Conservation (phyloP, 2,113 vertebrate species). For the Hypomesus transpacificus region DNA sequence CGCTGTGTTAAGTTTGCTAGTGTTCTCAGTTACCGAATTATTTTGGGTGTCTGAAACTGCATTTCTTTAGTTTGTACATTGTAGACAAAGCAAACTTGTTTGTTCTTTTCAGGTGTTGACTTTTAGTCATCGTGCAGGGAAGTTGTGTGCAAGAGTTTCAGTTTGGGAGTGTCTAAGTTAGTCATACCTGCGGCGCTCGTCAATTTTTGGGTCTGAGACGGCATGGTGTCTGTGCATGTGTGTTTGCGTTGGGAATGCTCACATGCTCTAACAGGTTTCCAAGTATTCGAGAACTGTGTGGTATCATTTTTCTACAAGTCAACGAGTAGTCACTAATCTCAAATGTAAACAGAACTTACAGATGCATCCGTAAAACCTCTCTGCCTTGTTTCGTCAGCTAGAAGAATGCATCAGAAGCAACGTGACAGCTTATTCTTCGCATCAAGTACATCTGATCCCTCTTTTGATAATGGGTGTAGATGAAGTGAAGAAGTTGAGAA, state of each 20-base stretch:
- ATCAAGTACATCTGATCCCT: no score
- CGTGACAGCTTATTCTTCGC: no score
- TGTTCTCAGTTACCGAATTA: no score
- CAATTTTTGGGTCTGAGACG: background rate
- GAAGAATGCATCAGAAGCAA: no score
- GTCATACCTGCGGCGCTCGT: background rate
- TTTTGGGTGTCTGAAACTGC: background rate
- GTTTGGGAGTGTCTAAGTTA: constrained; percentile 9
- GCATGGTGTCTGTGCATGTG: background rate
- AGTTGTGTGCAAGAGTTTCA: constrained; percentile 11
- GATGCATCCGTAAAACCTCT: no score
- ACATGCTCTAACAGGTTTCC: background rate
- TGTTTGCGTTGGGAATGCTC: background rate
- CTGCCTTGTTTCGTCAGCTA: no score
- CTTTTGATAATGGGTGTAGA: no score
- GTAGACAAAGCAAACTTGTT: background rate
- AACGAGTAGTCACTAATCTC: background rate
- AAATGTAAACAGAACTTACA: no score
- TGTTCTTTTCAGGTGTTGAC: background rate
- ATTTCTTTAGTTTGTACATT: background rate
- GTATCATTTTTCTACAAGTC: background rate
- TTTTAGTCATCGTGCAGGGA: background rate
- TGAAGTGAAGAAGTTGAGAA: no score
- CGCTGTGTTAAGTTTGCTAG: no score
- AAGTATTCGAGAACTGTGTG: background rate